Conservation (phyloP, 2,797 vertebrate genomes). For the Enteromius treurensis region DNA sequence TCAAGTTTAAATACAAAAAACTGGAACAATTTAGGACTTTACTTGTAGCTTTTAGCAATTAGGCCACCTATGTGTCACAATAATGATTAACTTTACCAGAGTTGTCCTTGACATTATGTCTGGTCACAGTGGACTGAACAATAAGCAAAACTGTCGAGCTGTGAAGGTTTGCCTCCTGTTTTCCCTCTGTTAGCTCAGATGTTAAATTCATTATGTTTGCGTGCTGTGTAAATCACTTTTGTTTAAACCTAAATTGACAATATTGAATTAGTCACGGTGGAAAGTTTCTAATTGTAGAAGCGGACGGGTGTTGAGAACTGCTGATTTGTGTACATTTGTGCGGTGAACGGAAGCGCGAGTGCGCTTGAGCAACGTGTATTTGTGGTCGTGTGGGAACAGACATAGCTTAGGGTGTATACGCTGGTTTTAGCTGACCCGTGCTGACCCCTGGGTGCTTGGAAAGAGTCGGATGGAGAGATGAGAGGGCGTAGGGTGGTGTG, state of each 20-base stretch:
- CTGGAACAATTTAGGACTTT: neutral
- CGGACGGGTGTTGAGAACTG: neutral
- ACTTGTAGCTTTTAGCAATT: neutral
- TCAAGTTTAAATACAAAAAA: neutral
- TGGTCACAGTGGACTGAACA: slow-evolving; percentile 7
- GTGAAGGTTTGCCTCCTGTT: slow-evolving; percentile 2
- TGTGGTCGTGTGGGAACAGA: slow-evolving; percentile 35
- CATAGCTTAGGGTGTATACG: slow-evolving; percentile 4
- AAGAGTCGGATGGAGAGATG: slow-evolving; percentile 23
- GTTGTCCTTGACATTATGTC: slow-evolving; percentile 29
- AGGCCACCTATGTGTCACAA: neutral
- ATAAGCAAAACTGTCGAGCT: neutral
- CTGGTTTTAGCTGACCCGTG: slow-evolving; percentile 51
- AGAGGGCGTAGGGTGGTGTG: slow-evolving; percentile 23
- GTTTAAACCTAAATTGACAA: slow-evolving; percentile 24
- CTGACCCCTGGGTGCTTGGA: slow-evolving; percentile 39
- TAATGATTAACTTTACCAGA: slow-evolving; percentile 19
- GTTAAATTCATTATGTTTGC: slow-evolving; percentile 31
- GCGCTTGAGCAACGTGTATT: neutral
- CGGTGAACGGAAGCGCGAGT: neutral
- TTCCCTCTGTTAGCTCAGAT: slow-evolving; percentile 17
- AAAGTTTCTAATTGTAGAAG: slow-evolving; percentile 30
- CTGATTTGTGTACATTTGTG: slow-evolving; percentile 19
- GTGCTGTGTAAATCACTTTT: slow-evolving; percentile 24
- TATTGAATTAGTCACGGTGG: slow-evolving; percentile 38